Conservation (phyloP, 2,797 vertebrate species). For the Urophycis tenuis region DNA sequence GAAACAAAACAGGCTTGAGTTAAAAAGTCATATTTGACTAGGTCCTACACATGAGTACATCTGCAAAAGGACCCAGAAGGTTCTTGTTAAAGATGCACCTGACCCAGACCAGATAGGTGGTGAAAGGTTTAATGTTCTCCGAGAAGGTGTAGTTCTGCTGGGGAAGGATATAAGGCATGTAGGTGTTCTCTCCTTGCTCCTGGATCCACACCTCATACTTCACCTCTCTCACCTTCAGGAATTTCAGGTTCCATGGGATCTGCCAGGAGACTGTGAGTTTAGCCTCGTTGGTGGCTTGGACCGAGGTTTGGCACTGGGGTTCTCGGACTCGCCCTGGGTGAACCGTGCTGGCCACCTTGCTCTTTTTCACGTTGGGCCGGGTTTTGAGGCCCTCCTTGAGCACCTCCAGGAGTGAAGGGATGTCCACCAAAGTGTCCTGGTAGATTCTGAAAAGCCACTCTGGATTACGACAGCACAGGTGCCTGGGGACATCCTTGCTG, state of each 20-base stretch:
- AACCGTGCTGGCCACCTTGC: constrained; percentile 73
- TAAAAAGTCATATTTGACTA: constrained; percentile 53
- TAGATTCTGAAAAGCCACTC: constrained; percentile 98
- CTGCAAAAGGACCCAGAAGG: constrained; percentile 93
- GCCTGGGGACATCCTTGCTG: constrained; percentile 85
- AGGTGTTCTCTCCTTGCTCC: constrained; percentile 97
- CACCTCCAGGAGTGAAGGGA: constrained; percentile 79
- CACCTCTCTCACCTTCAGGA: constrained; percentile 91
- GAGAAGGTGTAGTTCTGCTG: constrained; percentile 98
- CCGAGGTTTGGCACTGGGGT: constrained; percentile 84
- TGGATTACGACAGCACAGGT: constrained; percentile 92
- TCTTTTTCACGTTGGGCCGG: constrained; percentile 72
- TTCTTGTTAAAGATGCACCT: constrained; percentile 96
- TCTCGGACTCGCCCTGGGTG: constrained; percentile 91
- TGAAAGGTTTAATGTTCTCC: constrained; percentile 97
- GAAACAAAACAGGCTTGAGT: constrained; percentile 17
- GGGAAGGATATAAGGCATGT: constrained; percentile 94
- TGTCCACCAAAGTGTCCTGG: constrained; percentile 91
- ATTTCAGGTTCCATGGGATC: constrained; percentile 96
- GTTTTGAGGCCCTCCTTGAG: constrained; percentile 78
- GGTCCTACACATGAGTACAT: constrained; percentile 90
- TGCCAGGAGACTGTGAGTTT: constrained; percentile 92
- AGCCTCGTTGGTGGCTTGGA: constrained; percentile 83
- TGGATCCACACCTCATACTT: constrained; percentile 99
- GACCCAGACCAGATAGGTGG: constrained; percentile 96